Conservation (phyloP, 2,113 vertebrate genomes). For the Tricholaema leucomelas region DNA sequence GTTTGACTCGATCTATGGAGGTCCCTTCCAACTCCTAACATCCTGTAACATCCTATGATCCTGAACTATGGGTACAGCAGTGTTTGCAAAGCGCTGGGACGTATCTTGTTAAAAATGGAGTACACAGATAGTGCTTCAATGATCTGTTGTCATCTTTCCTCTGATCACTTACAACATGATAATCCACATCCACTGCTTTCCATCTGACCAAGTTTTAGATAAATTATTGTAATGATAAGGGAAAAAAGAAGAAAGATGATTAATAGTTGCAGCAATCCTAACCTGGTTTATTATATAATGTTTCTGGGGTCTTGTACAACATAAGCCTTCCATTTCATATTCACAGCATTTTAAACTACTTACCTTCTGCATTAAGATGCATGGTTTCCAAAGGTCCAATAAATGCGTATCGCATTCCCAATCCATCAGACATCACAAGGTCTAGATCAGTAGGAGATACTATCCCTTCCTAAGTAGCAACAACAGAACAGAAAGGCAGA, state of each 20-base stretch:
- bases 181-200: not conserved
- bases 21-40: too few relatives aligned
- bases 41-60: too few relatives aligned
- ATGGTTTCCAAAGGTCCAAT: constrained; percentile 97
- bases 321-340: not conserved
- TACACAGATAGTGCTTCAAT: not conserved
- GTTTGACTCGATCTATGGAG: too few relatives aligned
- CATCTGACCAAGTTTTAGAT: not conserved
- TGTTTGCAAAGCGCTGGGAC: not conserved
- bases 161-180: not conserved
- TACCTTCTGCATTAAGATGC: constrained; percentile 94
- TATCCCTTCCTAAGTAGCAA: constrained; percentile 84
- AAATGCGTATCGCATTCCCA: constrained; percentile 96
- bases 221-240: not conserved
- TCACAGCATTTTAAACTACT: not conserved
- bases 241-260: not conserved
- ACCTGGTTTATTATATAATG: not conserved
- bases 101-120: not conserved
- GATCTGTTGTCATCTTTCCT: not conserved
- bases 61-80: not conserved
- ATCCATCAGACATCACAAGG: constrained; percentile 94
- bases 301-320: not conserved
- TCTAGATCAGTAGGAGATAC: constrained; percentile 92
- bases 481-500: not conserved
- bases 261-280: not conserved